Conservation (phyloP, 2,113 vertebrate genomes). For the Rutilus rutilus region DNA sequence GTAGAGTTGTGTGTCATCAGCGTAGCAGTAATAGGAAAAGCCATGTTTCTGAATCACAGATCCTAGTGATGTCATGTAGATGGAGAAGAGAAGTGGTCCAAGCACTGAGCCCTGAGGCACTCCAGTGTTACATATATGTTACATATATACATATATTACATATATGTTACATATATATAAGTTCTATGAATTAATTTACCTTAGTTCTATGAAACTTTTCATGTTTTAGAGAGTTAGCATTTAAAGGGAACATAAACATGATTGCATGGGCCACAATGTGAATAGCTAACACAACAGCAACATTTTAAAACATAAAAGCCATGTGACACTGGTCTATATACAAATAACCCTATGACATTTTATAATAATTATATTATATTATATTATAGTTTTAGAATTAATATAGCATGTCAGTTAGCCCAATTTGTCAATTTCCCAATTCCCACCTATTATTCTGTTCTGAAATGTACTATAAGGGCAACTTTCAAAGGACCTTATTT, state of each 20-base stretch:
- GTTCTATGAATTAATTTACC: too few relatives aligned
- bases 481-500: not conserved
- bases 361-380: not conserved
- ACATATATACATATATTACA: too few relatives aligned
- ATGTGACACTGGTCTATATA: not conserved
- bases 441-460: not conserved
- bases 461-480: not conserved
- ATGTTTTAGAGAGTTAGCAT: not conserved
- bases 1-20: too few relatives aligned
- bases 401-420: not conserved
- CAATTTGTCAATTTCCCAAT: not conserved
- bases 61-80: too few relatives aligned
- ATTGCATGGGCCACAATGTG: too few relatives aligned
- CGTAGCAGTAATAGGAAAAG: too few relatives aligned
- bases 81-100: too few relatives aligned
- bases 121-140: too few relatives aligned
- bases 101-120: too few relatives aligned
- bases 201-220: not conserved
- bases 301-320: not conserved
- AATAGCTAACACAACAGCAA: not conserved
- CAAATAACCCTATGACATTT: not conserved
- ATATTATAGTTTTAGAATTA: not conserved
- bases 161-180: too few relatives aligned
- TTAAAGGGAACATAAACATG: not conserved
- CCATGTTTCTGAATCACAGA: too few relatives aligned